Percentiles rank a stretch among this genome's conserved stretches.
phyloP scores from a whole-genome alignment of 2,113 vertebrate genomes.

The Neolamprologus falcicula region DNA sequence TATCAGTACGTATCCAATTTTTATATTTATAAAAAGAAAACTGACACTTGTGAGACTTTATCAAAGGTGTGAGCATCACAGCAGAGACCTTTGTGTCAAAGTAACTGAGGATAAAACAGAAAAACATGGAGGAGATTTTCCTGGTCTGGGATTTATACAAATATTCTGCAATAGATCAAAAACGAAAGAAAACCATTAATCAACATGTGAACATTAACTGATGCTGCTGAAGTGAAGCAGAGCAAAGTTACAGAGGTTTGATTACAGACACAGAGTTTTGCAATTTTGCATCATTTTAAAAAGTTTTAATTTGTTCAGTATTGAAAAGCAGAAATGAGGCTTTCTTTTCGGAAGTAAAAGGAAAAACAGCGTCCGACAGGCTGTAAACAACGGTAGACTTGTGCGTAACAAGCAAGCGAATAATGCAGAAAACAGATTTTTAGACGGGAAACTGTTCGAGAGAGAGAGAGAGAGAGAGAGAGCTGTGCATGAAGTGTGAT shows the following conservation, averaged over 20 bases:
- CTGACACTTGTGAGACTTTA: background rate
- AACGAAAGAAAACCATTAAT: accelerated
- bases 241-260: background rate
- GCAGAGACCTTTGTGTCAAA: background rate
- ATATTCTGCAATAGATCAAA: accelerated
- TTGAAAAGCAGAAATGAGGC: background rate
- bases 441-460: accelerated
- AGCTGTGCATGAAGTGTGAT: no score
- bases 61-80: accelerated
- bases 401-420: background rate
- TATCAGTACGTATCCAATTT: background rate
- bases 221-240: background rate
- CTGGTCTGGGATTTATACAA: accelerated
- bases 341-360: background rate
- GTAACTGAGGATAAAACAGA: accelerated
- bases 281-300: accelerated
- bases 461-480: background rate
- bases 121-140: accelerated
- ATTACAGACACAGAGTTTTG: accelerated
- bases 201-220: accelerated
- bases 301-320: accelerated
- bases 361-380: accelerated
- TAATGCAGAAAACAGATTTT: background rate
- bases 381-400: accelerated
- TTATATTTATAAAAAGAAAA: accelerated